Evolutionary conservation across 2,113 vertebrate genomes (phyloP).

Genomic region (Pollimyrus isidori): DNA sequence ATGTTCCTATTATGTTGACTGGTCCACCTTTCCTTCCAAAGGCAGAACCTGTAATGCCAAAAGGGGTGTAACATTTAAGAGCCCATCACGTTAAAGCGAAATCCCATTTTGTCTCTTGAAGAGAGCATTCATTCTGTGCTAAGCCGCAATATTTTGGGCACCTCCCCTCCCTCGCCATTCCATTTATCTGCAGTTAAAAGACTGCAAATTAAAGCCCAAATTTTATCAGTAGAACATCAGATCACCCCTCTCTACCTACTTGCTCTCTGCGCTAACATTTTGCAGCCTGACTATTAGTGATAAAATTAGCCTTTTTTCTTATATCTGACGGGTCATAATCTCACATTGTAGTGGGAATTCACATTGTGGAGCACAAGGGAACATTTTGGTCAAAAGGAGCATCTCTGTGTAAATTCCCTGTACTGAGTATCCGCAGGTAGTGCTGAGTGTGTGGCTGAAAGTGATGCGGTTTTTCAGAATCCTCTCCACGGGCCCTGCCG

Average conservation of each 20-base stretch:
- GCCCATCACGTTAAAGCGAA: background rate
- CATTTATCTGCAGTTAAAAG: background rate
- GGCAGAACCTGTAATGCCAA: background rate
- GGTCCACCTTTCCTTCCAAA: background rate
- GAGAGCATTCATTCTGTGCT: background rate
- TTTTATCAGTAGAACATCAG: slow-evolving; percentile 6
- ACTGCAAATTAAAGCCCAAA: background rate
- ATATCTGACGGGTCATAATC: background rate
- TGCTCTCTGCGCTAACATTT: background rate
- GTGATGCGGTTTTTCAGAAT: background rate
- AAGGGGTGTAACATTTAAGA: background rate
- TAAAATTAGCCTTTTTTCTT: background rate
- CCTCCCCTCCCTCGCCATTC: background rate
- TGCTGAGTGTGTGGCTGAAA: background rate
- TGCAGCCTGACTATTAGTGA: background rate
- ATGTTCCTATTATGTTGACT: background rate
- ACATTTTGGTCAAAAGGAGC: background rate
- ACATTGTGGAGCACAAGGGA: background rate
- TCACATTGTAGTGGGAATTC: background rate
- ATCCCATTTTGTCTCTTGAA: background rate
- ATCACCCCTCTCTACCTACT: background rate
- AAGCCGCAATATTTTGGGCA: background rate
- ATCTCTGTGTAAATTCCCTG: background rate
- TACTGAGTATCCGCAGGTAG: background rate
- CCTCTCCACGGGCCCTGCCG: background rate